Base-by-base conservation (phyloP, 2,797 vertebrate genomes). In the Eulemur rubriventer region DNA sequence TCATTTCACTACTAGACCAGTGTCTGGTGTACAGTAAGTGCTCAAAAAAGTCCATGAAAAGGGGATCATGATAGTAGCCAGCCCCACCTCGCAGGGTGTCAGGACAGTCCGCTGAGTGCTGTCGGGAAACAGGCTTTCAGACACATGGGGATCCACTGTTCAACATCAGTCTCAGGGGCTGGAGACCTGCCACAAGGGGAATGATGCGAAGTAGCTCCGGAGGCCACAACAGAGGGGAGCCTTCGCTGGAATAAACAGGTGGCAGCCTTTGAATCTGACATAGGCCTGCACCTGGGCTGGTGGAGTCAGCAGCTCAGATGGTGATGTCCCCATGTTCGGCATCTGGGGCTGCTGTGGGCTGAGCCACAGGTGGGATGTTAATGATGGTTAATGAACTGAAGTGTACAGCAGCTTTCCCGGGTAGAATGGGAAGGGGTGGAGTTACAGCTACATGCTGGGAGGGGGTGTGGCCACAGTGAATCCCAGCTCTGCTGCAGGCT, bases 181-280 rank as follows among this genome's bases (percentile, higher is more conserved):
- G 33, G 12, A 73, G 59, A 57, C 1, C 2, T 41, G 26, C 14
- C 24, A 24, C 6, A 0, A 26, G 7, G 14, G 41, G 10, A 30
- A 4, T 46, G n/a, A 80, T 28, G 63, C 12, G 20, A 52, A 67
- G 41, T 35, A 7, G 10, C 4, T 43, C 33, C 35, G 70, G 50
- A 48, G 55, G 41, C 69, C 28, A 28, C 6, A 20, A 33, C 1
- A 20, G 22, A 59, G 46, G 81, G 35, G 73, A 55, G 4, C 0
- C 0, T 11, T 43, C 0, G 0, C 3, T 48, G 55, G 18, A n/a
- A 13, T 16, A 24, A 46, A 41, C 3, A 4, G 0, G 20, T 18
- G 30, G 48, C 7, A n/a, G 70, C 38, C 38, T 52, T 61, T 41
- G 46, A 35, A 5, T 82, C 16, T 35, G 75, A 38, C 3, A 30